Evolutionary conservation across 2,113 vertebrate genomes (phyloP).

Genomic region (Perca schrenkii): DNA sequence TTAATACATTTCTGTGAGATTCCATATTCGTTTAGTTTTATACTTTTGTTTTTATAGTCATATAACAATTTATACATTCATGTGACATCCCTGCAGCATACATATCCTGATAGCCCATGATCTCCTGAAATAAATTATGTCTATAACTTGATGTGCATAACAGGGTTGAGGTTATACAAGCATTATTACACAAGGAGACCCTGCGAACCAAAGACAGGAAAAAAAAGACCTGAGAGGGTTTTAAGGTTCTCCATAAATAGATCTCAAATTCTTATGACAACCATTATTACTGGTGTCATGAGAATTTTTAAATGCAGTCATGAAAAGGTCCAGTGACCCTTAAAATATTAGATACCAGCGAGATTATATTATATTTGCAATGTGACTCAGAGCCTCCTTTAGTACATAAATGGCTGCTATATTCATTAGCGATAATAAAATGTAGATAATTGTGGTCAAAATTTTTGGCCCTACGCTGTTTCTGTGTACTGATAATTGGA

Average conservation of each 20-base stretch:
- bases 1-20: no score
- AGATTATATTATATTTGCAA: slow-evolving; percentile 24
- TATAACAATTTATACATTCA: no score
- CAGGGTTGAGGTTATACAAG: no score
- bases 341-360: slow-evolving; percentile 23
- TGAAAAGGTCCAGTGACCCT: background rate
- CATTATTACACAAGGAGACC: no score
- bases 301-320: background rate
- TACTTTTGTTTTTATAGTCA: no score
- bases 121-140: no score
- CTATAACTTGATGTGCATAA: no score
- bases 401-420: background rate
- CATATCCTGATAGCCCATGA: no score
- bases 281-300: slow-evolving; percentile 6
- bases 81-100: no score
- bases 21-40: no score
- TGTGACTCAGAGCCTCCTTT: slow-evolving; percentile 18
- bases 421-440: background rate
- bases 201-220: no score
- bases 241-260: background rate
- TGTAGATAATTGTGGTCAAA: slow-evolving; percentile 11
- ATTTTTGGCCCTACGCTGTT: background rate
- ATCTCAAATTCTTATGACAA: background rate
- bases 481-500: slow-evolving; percentile 49
- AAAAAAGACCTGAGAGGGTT: no score